Evolutionary conservation across 2,888 invertebrate genomes (phyloP).

Genomic region (Drosophila mimetica): DNA sequence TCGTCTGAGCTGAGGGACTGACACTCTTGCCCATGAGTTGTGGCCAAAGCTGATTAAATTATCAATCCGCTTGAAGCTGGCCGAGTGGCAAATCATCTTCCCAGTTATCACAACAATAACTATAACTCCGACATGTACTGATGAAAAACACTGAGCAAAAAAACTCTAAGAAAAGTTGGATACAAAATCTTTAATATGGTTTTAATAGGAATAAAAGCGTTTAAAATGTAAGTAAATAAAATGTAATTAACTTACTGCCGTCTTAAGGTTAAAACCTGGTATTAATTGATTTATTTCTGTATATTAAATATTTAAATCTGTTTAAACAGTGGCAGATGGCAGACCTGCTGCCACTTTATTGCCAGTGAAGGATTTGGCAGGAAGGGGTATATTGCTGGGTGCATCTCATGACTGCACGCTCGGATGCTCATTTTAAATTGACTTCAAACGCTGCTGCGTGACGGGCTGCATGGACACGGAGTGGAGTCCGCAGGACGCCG

Average conservation of each 20-base stretch:
- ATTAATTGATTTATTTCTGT: background rate
- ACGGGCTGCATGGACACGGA: conserved; percentile 72
- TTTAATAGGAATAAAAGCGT: no score
- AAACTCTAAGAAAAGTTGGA: no score
- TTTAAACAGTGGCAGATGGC: background rate
- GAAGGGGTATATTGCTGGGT: conserved; percentile 25
- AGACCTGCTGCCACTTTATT: conserved; percentile 13
- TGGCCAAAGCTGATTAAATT: conserved; percentile 73
- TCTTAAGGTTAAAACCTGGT: background rate
- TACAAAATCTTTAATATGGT: no score
- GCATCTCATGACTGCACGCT: conserved; percentile 79
- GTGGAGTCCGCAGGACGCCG: conserved; percentile 47
- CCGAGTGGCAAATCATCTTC: conserved; percentile 70
- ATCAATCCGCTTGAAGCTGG: conserved; percentile 74
- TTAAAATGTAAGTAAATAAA: no score
- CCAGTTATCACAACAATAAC: conserved; percentile 70
- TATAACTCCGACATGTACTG: conserved; percentile 47
- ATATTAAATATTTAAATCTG: background rate
- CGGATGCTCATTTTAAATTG: conserved; percentile 80
- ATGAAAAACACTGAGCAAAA: conserved; percentile 11
- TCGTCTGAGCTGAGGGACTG: conserved; percentile 4
- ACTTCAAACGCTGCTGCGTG: conserved; percentile 81
- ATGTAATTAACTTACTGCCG: background rate
- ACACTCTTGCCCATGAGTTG: conserved; percentile 24
- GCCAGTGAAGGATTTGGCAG: conserved; percentile 17